These are phyloP conservation scores for Spilosoma lubricipeda DNA, from an alignment of 2,888 invertebrate genomes.

Conservation along the genomic window DNA sequence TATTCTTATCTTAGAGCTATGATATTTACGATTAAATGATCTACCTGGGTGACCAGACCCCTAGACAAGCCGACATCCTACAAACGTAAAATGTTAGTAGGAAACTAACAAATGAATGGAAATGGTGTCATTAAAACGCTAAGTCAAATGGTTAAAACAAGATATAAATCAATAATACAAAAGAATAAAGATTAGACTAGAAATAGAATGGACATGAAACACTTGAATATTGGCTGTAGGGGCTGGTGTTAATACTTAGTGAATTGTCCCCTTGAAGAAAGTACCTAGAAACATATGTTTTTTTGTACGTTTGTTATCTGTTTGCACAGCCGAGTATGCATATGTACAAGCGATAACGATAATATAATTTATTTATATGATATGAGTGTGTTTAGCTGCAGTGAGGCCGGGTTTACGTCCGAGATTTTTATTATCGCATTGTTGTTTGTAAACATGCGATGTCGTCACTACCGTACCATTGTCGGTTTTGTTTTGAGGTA, in stretches of 20 bases:
- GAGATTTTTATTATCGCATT: conserved; percentile 16
- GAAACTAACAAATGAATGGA: too few species aligned
- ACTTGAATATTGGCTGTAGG: too few species aligned
- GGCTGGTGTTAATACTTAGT: neutral
- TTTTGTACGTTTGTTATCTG: conserved; percentile 3
- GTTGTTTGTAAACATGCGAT: conserved; percentile 21
- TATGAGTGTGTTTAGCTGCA: neutral
- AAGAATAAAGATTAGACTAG: too few species aligned
- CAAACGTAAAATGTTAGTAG: too few species aligned
- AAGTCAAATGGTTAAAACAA: too few species aligned
- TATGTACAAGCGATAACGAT: conserved; percentile 5
- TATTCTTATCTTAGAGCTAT: too few species aligned
- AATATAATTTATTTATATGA: conserved; percentile 20
- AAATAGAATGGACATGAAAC: too few species aligned
- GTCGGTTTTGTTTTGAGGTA: neutral
- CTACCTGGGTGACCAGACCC: too few species aligned
- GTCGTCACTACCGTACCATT: neutral
- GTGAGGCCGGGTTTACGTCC: neutral
- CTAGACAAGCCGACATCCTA: too few species aligned
- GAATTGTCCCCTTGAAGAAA: neutral
- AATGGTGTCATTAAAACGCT: too few species aligned
- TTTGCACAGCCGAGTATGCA: conserved; percentile 5
- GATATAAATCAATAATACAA: too few species aligned
- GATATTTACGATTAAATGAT: too few species aligned
- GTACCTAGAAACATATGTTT: conserved; percentile 1